These are phyloP conservation scores for Sesamia nonagrioides DNA, from an alignment of 1,140 invertebrate species.

Conservation along the genomic window DNA sequence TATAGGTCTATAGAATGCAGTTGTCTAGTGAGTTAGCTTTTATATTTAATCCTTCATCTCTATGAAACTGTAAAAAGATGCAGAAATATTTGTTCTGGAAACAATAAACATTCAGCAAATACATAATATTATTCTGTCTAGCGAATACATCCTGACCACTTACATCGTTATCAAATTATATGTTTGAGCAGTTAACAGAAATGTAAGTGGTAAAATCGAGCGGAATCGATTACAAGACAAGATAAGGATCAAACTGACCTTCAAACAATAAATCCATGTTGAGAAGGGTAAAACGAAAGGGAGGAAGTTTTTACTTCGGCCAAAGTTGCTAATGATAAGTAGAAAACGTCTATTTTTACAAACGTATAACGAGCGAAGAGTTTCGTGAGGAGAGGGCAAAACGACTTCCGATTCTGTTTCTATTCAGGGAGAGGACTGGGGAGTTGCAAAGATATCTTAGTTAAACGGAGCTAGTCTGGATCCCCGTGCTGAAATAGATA, in stretches of 20 bases:
- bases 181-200: slow-evolving; percentile 13
- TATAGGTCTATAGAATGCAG: not conserved
- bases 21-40: not conserved
- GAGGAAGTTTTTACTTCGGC: slow-evolving; percentile 50
- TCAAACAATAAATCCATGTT: slow-evolving; percentile 54
- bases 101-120: too few relatives aligned
- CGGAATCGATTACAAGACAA: slow-evolving; percentile 52
- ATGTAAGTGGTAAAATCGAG: slow-evolving; percentile 27
- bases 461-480: slow-evolving; percentile 24
- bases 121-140: not conserved
- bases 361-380: slow-evolving; percentile 19
- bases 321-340: slow-evolving; percentile 49
- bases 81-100: too few relatives aligned
- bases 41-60: too few relatives aligned
- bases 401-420: slow-evolving; percentile 40
- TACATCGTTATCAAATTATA: not conserved
- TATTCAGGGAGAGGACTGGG: slow-evolving; percentile 15
- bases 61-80: too few relatives aligned
- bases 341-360: slow-evolving; percentile 45
- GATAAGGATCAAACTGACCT: slow-evolving; percentile 53
- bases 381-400: slow-evolving; percentile 17
- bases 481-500: slow-evolving; percentile 28
- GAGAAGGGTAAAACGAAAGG: slow-evolving; percentile 52
- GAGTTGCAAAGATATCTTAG: slow-evolving; percentile 32
- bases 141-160: not conserved